Evolutionary conservation across 2,888 invertebrate species (phyloP).

Genomic region (Physocephala rufipes): DNA sequence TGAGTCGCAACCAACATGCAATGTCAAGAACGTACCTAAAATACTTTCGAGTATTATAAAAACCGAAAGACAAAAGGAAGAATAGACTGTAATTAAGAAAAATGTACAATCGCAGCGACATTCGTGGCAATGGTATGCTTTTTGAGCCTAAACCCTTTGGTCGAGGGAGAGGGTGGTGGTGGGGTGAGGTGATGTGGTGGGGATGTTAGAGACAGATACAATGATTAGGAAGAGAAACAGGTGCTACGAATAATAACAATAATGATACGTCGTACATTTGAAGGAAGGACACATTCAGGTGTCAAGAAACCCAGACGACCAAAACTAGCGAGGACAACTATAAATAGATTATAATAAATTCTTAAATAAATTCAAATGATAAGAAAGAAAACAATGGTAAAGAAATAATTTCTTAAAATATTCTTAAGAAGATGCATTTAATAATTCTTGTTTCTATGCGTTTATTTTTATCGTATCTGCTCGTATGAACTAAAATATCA

Average conservation of each 20-base stretch:
- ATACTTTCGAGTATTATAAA: not conserved
- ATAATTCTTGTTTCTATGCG: not conserved
- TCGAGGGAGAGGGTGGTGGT: no score
- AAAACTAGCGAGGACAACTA: conserved; percentile 5
- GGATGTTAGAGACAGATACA: no score
- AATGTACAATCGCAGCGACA: conserved; percentile 2
- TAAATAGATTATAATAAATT: conserved; percentile 12
- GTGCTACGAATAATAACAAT: no score
- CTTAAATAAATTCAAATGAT: no score
- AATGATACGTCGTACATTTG: not conserved
- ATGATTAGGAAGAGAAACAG: no score
- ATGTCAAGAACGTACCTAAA: conserved; percentile 22
- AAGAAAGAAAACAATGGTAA: no score
- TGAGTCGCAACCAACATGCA: not conserved
- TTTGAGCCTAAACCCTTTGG: no score
- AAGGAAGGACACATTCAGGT: not conserved
- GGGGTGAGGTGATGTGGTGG: not conserved
- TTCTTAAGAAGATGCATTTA: conserved; percentile 1
- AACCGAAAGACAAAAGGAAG: not conserved
- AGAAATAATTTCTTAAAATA: not conserved
- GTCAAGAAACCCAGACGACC: conserved; percentile 23
- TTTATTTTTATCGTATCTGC: no score
- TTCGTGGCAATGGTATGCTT: no score
- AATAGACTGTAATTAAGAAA: not conserved
- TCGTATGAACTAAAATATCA: no score